These are phyloP conservation scores for Euwallacea similis DNA, from an alignment of 1,140 invertebrate genomes.

Conservation along the genomic window DNA sequence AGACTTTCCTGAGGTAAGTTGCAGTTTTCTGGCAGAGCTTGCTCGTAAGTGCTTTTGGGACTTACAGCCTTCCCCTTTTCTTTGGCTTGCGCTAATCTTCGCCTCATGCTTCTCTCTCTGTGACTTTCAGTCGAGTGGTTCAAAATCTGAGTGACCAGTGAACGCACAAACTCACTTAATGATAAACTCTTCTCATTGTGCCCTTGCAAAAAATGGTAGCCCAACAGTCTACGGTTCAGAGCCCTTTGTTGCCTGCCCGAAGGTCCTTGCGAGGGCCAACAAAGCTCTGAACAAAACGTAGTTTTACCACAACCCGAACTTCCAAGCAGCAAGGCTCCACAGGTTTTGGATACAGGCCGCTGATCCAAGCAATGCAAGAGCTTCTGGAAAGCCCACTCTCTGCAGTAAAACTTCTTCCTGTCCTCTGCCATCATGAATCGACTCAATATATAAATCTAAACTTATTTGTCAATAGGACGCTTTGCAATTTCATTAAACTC, in stretches of 20 bases:
- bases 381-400: constrained; percentile 95
- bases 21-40: constrained; percentile 39
- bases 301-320: constrained; percentile 88
- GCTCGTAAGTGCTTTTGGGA: constrained; percentile 43
- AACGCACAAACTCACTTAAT: constrained; percentile 79
- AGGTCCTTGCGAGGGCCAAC: constrained; percentile 68
- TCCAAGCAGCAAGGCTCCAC: constrained; percentile 82
- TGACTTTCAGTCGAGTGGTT: constrained; percentile 62
- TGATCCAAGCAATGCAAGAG: constrained; percentile 89
- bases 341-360: constrained; percentile 72
- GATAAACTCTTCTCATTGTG: constrained; percentile 67
- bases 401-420: constrained; percentile 73
- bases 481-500: constrained; percentile 8
- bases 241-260: constrained; percentile 69
- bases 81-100: constrained; percentile 45
- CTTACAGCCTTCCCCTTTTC: constrained; percentile 35
- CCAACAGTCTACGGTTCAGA: constrained; percentile 75
- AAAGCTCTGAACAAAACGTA: constrained; percentile 81
- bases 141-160: constrained; percentile 78
- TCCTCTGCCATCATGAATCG: constrained; percentile 49
- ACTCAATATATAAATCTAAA: constrained; percentile 31
- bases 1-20: constrained; percentile 46
- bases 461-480: constrained; percentile 35
- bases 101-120: constrained; percentile 48
- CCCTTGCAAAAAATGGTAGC: constrained; percentile 81